Conservation (phyloP, 2,888 invertebrate species). For the Neocrepidodera transversa region DNA sequence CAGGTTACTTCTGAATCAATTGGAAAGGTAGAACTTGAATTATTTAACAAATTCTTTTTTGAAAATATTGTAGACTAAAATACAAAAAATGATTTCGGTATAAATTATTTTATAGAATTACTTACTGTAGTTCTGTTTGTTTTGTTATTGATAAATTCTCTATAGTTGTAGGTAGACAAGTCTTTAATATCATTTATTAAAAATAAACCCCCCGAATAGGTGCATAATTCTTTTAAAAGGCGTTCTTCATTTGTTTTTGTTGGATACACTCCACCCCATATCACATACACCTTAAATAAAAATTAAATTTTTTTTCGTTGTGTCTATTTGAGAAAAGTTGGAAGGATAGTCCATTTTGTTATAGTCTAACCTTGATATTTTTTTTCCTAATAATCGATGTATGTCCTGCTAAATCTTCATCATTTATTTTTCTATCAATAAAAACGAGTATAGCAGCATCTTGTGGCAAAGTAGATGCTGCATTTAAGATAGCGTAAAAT, state of each 20-base stretch:
- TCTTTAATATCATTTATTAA: constrained; percentile 48
- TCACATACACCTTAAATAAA: constrained; percentile 58
- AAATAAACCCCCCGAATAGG: constrained; percentile 61
- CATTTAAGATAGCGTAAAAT: constrained; percentile 67
- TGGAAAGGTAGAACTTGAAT: constrained; percentile 55
- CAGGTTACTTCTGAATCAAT: constrained; percentile 55
- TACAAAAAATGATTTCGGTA: constrained; percentile 24
- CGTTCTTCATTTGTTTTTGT: constrained; percentile 59
- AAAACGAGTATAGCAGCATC: constrained; percentile 70
- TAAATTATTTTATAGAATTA: constrained; percentile 15
- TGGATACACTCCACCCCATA: constrained; percentile 61
- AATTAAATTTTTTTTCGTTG: too few relatives aligned
- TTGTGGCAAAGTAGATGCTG: constrained; percentile 68
- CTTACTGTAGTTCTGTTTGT: constrained; percentile 28
- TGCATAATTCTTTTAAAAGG: constrained; percentile 60
- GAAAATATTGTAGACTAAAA: constrained; percentile 44
- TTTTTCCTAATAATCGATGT: constrained; percentile 32
- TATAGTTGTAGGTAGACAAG: constrained; percentile 39
- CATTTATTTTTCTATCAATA: constrained; percentile 65
- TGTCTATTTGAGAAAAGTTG: too few relatives aligned
- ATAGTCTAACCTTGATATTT: constrained; percentile 58
- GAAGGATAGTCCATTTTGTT: too few relatives aligned
- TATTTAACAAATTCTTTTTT: constrained; percentile 44
- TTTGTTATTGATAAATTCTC: constrained; percentile 32
- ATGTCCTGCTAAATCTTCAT: constrained; percentile 59